Percentiles rank a stretch among this genome's conserved stretches.
Evolutionary conservation across 2,113 vertebrate genomes (phyloP).

Genomic region (Merops nubicus): DNA sequence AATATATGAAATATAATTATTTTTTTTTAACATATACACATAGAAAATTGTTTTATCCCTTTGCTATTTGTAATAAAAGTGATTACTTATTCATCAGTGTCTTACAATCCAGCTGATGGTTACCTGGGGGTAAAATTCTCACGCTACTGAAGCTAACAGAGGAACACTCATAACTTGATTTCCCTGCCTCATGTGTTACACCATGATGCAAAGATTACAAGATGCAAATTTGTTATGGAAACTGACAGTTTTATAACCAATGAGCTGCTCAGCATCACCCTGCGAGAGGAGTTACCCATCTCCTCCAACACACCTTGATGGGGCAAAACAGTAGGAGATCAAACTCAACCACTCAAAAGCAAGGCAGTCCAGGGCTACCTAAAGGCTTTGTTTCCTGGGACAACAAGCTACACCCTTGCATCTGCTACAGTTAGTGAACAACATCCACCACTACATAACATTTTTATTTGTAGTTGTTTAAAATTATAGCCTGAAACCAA

Average conservation of each 20-base stretch:
- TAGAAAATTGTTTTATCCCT: not conserved
- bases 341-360: not conserved
- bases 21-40: not conserved
- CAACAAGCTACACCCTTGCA: fast-evolving
- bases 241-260: not conserved
- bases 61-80: not conserved
- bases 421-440: not conserved
- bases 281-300: fast-evolving
- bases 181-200: not conserved
- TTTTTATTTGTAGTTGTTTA: not conserved
- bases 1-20: not conserved
- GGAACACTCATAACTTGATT: not conserved
- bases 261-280: not conserved
- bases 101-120: not conserved
- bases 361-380: not conserved
- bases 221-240: not conserved
- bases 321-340: not conserved
- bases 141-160: not conserved
- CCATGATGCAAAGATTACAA: fast-evolving
- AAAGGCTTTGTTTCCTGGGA: not conserved
- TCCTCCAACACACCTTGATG: not conserved
- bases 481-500: not conserved
- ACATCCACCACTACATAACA: fast-evolving
- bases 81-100: not conserved
- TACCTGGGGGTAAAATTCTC: not conserved